A percentile compares a stretch with the other conserved stretches of the same genome.
These are phyloP conservation scores for Manacus vitellinus DNA, from an alignment of 2,113 vertebrate species.

Conservation along the genomic window DNA sequence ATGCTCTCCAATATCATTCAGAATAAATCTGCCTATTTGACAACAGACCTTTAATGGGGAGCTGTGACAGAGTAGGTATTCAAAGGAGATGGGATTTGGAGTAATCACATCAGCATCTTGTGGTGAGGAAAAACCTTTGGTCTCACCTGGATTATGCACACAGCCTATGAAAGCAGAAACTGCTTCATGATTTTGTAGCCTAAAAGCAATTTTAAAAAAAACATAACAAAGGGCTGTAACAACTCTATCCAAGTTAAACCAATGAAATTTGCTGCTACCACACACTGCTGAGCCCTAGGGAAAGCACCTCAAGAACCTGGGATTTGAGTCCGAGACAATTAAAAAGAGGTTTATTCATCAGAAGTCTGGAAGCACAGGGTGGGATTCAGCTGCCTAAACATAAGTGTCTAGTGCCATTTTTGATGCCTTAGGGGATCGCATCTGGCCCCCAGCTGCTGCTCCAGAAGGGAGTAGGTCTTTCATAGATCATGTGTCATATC, in stretches of 20 bases:
- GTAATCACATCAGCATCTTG: conserved; percentile 52
- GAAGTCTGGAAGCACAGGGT: conserved; percentile 36
- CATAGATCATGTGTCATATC: conserved; percentile 27
- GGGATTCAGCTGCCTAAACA: conserved; percentile 63
- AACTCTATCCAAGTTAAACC: conserved; percentile 53
- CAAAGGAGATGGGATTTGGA: conserved; percentile 40
- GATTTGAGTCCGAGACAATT: conserved; percentile 46
- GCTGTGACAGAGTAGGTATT: not conserved
- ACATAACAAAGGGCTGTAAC: conserved; percentile 58
- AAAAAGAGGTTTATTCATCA: conserved; percentile 43
- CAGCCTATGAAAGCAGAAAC: conserved; percentile 49
- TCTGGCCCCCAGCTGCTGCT: conserved; percentile 56
- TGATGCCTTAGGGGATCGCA: not conserved
- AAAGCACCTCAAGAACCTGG: conserved; percentile 49
- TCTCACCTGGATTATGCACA: not conserved
- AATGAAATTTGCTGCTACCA: conserved; percentile 34
- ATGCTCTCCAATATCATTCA: not conserved
- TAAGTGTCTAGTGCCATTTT: conserved; percentile 33
- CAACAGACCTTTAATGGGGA: not conserved
- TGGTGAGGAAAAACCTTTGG: conserved; percentile 48
- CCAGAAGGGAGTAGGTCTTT: conserved; percentile 14
- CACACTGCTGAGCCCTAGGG: conserved; percentile 44
- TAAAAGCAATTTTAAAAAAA: conserved; percentile 55
- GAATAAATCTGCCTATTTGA: conserved; percentile 19
- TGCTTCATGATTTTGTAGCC: conserved; percentile 28